These are phyloP conservation scores for Cyanistes caeruleus DNA, from an alignment of 2,113 vertebrate species.

Conservation along the genomic window DNA sequence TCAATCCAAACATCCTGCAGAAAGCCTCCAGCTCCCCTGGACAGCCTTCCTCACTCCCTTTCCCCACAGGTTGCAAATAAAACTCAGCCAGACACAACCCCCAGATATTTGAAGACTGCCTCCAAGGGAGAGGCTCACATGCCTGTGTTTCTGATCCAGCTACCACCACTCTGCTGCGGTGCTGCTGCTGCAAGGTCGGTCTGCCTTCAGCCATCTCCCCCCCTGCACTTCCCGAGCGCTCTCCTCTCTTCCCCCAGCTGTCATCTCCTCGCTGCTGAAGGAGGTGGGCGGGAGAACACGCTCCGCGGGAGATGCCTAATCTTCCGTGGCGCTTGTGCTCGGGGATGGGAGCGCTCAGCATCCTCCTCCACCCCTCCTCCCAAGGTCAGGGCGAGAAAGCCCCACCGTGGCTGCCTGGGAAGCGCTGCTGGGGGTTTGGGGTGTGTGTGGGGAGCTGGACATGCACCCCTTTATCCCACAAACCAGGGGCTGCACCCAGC, in stretches of 20 bases:
- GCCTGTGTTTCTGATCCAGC: neutral
- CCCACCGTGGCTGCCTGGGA: fast-evolving
- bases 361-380: neutral
- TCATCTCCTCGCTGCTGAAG: slow-evolving; percentile 30
- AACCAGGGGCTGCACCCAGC: neutral
- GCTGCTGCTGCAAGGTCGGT: neutral
- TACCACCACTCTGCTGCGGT: neutral
- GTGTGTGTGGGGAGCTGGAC: neutral
- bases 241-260: slow-evolving; percentile 8
- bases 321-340: neutral
- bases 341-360: neutral
- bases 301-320: slow-evolving; percentile 15
- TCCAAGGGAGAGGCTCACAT: fast-evolving
- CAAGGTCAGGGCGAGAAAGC: neutral
- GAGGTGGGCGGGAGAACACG: slow-evolving; percentile 43
- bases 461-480: neutral
- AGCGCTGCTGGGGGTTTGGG: neutral
- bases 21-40: neutral
- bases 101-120: neutral
- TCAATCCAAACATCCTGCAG: slow-evolving; percentile 56
- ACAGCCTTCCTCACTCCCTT: neutral
- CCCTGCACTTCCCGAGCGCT: neutral
- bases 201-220: slow-evolving; percentile 10
- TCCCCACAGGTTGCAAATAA: neutral
- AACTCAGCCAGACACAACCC: neutral